Evolutionary conservation across 2,113 vertebrate species (phyloP).

Genomic region (Peromyscus leucopus): DNA sequence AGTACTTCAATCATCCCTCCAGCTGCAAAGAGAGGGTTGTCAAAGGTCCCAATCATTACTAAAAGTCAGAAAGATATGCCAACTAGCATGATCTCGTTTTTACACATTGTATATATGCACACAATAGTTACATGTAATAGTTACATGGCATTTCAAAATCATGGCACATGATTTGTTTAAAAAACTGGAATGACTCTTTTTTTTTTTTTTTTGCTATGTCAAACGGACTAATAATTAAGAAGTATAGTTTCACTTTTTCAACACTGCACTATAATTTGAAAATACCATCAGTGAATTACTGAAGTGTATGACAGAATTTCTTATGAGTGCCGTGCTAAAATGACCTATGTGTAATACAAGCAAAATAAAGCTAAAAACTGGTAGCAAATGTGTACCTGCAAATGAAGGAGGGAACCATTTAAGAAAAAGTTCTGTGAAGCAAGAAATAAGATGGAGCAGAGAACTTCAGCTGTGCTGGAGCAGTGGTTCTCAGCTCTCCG

Average conservation of each 20-base stretch:
- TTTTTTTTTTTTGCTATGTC: too few species aligned
- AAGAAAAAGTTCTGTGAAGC: not conserved
- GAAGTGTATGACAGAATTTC: constrained; percentile 69
- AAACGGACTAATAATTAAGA: constrained; percentile 73
- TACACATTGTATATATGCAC: too few species aligned
- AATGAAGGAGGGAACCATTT: not conserved
- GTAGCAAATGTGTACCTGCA: not conserved
- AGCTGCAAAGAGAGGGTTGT: not conserved
- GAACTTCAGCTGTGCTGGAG: not conserved
- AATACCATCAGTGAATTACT: constrained; percentile 71
- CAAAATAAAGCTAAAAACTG: not conserved
- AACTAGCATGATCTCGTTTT: not conserved
- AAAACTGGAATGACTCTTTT: not conserved
- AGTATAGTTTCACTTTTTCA: constrained; percentile 74
- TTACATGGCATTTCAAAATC: not conserved
- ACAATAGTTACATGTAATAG: not conserved
- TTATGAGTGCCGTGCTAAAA: constrained; percentile 64
- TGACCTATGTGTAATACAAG: constrained; percentile 64
- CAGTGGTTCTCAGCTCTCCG: too few species aligned
- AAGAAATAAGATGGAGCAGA: not conserved
- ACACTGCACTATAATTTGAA: constrained; percentile 78
- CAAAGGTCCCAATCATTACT: not conserved
- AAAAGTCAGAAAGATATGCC: not conserved
- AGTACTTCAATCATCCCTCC: too few species aligned
- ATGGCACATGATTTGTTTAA: not conserved